These are phyloP conservation scores for Clarias macrocephalus DNA, from an alignment of 2,113 vertebrate species.

Conservation along the genomic window DNA sequence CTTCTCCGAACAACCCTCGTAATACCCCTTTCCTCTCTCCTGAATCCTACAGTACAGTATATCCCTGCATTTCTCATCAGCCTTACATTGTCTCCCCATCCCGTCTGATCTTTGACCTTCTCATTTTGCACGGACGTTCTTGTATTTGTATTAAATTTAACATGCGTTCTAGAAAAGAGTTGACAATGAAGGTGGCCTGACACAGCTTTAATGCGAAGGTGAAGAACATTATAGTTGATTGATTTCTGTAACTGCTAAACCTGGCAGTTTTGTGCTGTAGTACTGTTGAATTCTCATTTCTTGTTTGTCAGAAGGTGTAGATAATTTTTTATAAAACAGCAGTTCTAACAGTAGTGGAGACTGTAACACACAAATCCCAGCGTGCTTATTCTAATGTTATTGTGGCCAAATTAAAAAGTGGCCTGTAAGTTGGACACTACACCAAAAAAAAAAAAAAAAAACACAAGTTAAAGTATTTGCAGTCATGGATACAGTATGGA, in stretches of 20 bases:
- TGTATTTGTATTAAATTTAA: neutral
- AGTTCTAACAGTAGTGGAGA: neutral
- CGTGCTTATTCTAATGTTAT: neutral
- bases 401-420: neutral
- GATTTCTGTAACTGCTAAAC: neutral
- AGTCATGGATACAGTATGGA: neutral
- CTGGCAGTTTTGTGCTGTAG: neutral
- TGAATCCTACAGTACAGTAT: neutral
- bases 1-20: constrained; percentile 78
- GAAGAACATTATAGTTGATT: neutral
- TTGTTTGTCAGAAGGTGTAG: neutral
- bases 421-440: neutral
- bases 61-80: constrained; percentile 5
- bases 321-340: neutral
- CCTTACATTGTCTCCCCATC: neutral
- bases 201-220: neutral
- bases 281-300: neutral
- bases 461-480: neutral
- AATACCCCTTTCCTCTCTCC: constrained; percentile 71
- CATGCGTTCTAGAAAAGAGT: neutral
- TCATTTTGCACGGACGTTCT: neutral
- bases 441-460: neutral
- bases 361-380: neutral
- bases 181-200: neutral
- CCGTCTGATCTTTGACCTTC: neutral